Evolutionary conservation across 2,113 vertebrate species (phyloP), one percentile per base, ranked within the genome.

Genomic region (Heliornis fulica): DNA sequence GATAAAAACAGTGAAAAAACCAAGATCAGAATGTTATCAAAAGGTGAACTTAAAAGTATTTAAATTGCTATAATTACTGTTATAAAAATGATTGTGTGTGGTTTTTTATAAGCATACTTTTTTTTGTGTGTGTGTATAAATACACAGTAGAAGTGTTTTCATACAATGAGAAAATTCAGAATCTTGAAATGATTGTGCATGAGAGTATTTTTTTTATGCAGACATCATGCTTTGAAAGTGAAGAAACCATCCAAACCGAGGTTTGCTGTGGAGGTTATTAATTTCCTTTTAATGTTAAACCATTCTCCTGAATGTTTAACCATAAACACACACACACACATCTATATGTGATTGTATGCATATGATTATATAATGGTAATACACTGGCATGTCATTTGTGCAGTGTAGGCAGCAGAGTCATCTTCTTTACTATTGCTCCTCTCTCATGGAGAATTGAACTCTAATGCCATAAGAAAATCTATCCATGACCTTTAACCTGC

Each of bases 21-120:
- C 98, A 99, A 99, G 98, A 99, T 98, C 95, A 97, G 97, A 96
- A 98, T 98, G 96, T 97, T 98, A 95, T 98, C 99, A 93, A 99
- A 99, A 99, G 99, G 99, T 99, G 97, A 98, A 97, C 76, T 93
- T 90, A 61, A 94, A 94, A 94, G 56, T 77, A 40, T 90, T 97
- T 91, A n/a, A 87, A n/a, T 80, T 80, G 36, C n/a, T 79, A 4
- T 75, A 56, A 22, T 65, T 83, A 29, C 16, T 59, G 15, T 40
- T 83, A 18, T 19, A 59, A 53, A 71, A 93, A 66, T 4, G 9
- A 54, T 40, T 19, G 16, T 88, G 10, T 61, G 15, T 11, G 21
- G n/a, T n/a, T 78, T 90, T 77, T 75, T 57, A 21, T 21, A 63
- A 77, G 34, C 28, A 26, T 79, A 3, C 38, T 5, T 87, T 63